phyloP scores from a whole-genome alignment of 2,888 invertebrate genomes.

The Arge pagana region DNA sequence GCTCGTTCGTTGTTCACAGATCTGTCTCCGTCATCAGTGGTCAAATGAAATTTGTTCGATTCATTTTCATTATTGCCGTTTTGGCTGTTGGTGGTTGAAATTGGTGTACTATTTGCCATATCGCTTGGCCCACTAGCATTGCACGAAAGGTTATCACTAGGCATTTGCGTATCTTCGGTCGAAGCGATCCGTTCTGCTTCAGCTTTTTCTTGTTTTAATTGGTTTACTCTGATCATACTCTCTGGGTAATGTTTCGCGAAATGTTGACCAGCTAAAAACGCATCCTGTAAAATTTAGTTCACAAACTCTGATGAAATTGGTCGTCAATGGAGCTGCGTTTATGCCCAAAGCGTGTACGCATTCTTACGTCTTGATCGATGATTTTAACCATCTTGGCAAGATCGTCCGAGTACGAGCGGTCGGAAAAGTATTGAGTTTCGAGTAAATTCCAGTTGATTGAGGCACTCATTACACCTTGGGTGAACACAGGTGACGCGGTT shows the following conservation, averaged over 20 bases:
- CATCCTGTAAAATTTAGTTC: conserved; percentile 48
- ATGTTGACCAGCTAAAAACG: conserved; percentile 70
- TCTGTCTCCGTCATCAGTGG: conserved; percentile 2
- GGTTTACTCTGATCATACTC: conserved; percentile 57
- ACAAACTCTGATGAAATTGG: not conserved
- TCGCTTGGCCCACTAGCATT: conserved; percentile 11
- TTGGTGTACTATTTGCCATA: conserved; percentile 13
- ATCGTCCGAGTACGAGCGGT: conserved; percentile 79
- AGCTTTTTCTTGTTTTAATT: conserved; percentile 55
- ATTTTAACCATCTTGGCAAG: conserved; percentile 86
- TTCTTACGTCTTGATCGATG: conserved; percentile 68
- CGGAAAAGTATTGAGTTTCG: conserved; percentile 83
- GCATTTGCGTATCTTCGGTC: conserved; percentile 11
- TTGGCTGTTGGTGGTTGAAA: conserved; percentile 25
- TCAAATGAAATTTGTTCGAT: conserved; percentile 2
- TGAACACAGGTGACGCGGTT: conserved; percentile 94
- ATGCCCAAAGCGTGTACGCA: conserved; percentile 7
- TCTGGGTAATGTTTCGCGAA: conserved; percentile 71
- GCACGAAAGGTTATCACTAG: conserved; percentile 13
- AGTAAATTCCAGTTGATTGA: conserved; percentile 93
- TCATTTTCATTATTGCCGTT: conserved; percentile 30
- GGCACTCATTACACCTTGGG: conserved; percentile 93
- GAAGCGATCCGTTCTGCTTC: conserved; percentile 30
- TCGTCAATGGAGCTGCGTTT: not conserved
- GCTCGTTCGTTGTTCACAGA: conserved; percentile 22